Evolutionary conservation across 2,888 invertebrate genomes (phyloP), one percentile per base, ranked within the genome.

Genomic region (Eupithecia pulchellata): DNA sequence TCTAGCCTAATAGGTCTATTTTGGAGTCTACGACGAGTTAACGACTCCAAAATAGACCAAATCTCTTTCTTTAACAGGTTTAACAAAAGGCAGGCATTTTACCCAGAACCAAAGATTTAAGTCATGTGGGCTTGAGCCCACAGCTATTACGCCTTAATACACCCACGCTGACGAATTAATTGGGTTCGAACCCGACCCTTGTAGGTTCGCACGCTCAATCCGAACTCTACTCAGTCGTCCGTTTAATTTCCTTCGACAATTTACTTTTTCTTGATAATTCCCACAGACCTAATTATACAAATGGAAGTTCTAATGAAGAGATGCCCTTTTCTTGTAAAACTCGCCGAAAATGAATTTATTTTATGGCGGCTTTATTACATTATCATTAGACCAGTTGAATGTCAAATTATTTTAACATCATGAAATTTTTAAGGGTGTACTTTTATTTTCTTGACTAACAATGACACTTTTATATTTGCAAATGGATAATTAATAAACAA

Each of bases 151-250:
- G 52, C 57, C 75, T 73, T 4, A 58, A n/a, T 78, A 65, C 74
- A 70, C 64, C 69, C 65, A 64, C 55, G 66, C 68, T 72, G 73
- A 73, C 73, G 75, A 80, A 78, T 78, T 80, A 80, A 80, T 80
- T 80, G 79, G 79, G 75, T 77, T 69, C 75, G 71, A 69, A 73
- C 72, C 75, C 75, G 72, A 75, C 79, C 90, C 91, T 88, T 87
- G 87, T 87, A 87, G 80, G 82, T 82, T 83, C 79, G 80, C 52
- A 68, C 69, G 66, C 77, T 87, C 86, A 87, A 88, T 87, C 85
- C 84, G 73, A 76, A 79, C 61, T 61, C 80, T 68, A 68, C 73
- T 81, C 79, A 77, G 75, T 80, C 73, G 68, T 81, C 75, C 82
- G 80, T 79, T 82, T 85, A 86, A 85, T 86, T 86, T 84, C 77